phyloP scores from a whole-genome alignment of 2,113 vertebrate species.

The Antennarius striatus region DNA sequence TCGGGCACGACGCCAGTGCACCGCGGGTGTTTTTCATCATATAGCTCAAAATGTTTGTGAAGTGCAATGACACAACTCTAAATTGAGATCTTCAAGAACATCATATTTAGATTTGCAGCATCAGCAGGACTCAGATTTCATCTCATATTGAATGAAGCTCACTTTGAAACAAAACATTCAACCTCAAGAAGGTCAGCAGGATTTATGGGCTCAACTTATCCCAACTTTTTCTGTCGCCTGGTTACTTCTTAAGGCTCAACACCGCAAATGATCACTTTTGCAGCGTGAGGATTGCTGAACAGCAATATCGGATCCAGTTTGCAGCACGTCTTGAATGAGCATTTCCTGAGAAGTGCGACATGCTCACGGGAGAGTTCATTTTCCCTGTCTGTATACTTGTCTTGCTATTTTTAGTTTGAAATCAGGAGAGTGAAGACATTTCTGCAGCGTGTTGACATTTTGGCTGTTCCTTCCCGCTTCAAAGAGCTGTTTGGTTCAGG shows the following conservation, averaged over 20 bases:
- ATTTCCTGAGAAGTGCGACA: background rate
- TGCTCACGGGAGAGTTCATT: background rate
- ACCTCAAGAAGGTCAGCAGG: too few relatives aligned
- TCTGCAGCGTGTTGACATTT: background rate
- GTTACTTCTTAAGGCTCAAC: too few relatives aligned
- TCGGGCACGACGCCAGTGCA: too few relatives aligned
- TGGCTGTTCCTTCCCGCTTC: background rate
- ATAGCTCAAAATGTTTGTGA: too few relatives aligned
- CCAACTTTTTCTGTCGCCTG: too few relatives aligned
- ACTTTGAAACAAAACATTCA: background rate
- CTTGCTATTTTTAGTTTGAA: background rate
- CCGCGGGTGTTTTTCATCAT: background rate
- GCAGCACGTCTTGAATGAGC: background rate
- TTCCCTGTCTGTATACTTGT: background rate
- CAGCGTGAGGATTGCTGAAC: background rate
- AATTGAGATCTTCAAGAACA: conserved; percentile 9
- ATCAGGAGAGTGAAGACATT: background rate
- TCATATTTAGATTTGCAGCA: conserved; percentile 11
- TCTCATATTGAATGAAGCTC: too few relatives aligned
- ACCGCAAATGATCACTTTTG: conserved; percentile 34
- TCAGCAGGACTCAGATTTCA: conserved; percentile 27
- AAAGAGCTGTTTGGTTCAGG: background rate
- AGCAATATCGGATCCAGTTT: conserved; percentile 11
- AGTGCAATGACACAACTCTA: too few relatives aligned
- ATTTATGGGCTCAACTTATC: too few relatives aligned